phyloP scores from a whole-genome alignment of 2,888 invertebrate genomes.

The Cheilosia pagana region DNA sequence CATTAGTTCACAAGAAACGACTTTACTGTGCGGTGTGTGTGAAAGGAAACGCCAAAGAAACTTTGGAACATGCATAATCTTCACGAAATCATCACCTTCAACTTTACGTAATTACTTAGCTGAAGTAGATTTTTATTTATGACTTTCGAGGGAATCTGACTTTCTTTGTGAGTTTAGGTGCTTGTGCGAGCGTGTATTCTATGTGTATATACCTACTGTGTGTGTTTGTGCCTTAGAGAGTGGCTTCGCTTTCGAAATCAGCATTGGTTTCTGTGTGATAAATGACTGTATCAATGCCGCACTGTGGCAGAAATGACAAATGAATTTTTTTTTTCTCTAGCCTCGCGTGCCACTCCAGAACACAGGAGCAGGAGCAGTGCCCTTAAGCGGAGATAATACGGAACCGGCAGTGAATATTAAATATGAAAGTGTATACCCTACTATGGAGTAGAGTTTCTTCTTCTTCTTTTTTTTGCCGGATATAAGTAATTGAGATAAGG shows the following conservation, averaged over 20 bases:
- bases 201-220: background rate
- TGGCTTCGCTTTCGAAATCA: constrained; percentile 46
- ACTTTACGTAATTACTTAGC: constrained; percentile 73
- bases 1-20: constrained; percentile 52
- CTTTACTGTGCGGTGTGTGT: constrained; percentile 4
- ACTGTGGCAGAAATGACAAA: constrained; percentile 73
- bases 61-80: constrained; percentile 63
- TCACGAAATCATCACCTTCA: constrained; percentile 72
- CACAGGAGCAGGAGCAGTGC: constrained; percentile 23
- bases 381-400: constrained; percentile 63
- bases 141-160: constrained; percentile 61
- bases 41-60: constrained; percentile 11
- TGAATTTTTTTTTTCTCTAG: constrained; percentile 46
- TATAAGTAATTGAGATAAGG: constrained; percentile 73
- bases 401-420: constrained; percentile 68
- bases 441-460: constrained; percentile 21
- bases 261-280: constrained; percentile 70
- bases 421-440: constrained; percentile 51
- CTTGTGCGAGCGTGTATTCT: background rate
- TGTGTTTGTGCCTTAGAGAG: constrained; percentile 4
- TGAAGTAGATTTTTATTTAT: constrained; percentile 69
- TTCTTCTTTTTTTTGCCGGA: constrained; percentile 54
- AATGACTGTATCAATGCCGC: constrained; percentile 74
- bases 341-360: background rate
- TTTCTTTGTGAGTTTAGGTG: constrained; percentile 9